Conservation (phyloP, 1,140 invertebrate species). For the Akabosia matsudoensis region DNA sequence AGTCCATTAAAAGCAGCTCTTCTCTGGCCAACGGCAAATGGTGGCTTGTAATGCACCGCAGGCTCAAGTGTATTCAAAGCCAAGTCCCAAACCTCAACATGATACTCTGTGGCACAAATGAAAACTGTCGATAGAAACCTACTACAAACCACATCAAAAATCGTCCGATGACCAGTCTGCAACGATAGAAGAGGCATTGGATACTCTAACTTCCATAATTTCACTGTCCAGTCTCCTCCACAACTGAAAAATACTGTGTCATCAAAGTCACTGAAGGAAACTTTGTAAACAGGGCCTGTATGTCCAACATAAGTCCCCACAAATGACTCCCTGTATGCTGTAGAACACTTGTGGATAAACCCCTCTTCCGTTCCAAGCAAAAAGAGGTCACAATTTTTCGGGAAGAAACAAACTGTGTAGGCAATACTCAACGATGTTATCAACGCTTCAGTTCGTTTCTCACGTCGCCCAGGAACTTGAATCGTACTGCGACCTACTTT, state of each 20-base stretch:
- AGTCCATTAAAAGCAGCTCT: conserved; percentile 33
- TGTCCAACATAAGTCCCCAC: conserved; percentile 49
- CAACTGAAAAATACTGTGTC: conserved; percentile 57
- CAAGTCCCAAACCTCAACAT: conserved; percentile 46
- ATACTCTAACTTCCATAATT: conserved; percentile 56
- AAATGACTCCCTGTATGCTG: conserved; percentile 40
- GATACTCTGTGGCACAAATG: conserved; percentile 54
- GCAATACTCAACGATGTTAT: conserved; percentile 33
- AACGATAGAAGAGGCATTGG: conserved; percentile 32
- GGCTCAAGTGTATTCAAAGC: conserved; percentile 45
- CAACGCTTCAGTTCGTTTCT: conserved; percentile 40
- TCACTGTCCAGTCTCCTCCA: conserved; percentile 59
- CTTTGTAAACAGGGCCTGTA: conserved; percentile 56
- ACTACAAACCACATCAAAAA: conserved; percentile 58
- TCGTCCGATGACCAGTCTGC: conserved; percentile 49
- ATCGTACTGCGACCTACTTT: conserved; percentile 39
- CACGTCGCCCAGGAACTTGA: conserved; percentile 40
- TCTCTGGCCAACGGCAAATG: conserved; percentile 27
- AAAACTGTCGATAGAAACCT: conserved; percentile 59
- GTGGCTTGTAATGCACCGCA: conserved; percentile 33
- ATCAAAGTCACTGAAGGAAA: conserved; percentile 57
- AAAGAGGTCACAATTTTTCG: conserved; percentile 31
- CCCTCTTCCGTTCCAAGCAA: conserved; percentile 46
- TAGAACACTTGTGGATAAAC: conserved; percentile 45
- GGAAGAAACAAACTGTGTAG: conserved; percentile 41